Base-by-base conservation (phyloP, 2,888 invertebrate genomes). In the Gastracanthus pulcherrimus region DNA sequence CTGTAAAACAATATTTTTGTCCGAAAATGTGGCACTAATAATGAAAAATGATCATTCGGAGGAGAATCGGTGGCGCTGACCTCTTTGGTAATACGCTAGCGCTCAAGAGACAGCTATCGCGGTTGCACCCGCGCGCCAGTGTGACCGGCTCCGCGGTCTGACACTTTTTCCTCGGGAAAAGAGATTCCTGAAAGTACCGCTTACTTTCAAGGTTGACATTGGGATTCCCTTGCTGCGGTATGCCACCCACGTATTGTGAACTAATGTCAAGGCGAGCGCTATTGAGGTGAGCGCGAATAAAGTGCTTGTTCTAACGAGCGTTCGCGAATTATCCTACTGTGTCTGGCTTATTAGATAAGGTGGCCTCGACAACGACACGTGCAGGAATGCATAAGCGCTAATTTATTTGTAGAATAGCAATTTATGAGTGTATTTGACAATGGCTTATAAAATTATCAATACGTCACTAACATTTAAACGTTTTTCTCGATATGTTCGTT, bases 221-320 rank as follows among this genome's bases (percentile, higher is more conserved):
- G 38, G 62, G 60, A 80, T 71, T 31, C 34, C 58, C 75, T 38
- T 36, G 67, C 11, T 26, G 19, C 45, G 31, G 29, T 45, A 71
- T 74, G 79, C 80, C 80, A 48, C 71, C 80, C 80, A 80, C 80
- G 76, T 80, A 78, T 36, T 13, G n/a, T 5, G 62, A 41, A 64
- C 64, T 60, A 76, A 69, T 76, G 76, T 76, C 69, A 64, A 78
- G 64, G 71, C 62, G 36, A 60, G n/a, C 9, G 66, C 23, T 16
- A 34, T 3, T 23, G 45, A n/a, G 0, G 1, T 26, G 23, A 23
- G 36, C 41, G 45, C 69, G 69, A 60, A 77, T 60, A 48, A 70
- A 62, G 38, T 62, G 70, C 62, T 36, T 60, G 38, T 16, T 66
- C 75, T 75, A 69, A 69, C 69, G 70, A 38, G 51, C 26, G 55